Evolutionary conservation across 1,140 invertebrate species (phyloP), one percentile per base, ranked within the genome.

Genomic region (Drosophila novamexicana): DNA sequence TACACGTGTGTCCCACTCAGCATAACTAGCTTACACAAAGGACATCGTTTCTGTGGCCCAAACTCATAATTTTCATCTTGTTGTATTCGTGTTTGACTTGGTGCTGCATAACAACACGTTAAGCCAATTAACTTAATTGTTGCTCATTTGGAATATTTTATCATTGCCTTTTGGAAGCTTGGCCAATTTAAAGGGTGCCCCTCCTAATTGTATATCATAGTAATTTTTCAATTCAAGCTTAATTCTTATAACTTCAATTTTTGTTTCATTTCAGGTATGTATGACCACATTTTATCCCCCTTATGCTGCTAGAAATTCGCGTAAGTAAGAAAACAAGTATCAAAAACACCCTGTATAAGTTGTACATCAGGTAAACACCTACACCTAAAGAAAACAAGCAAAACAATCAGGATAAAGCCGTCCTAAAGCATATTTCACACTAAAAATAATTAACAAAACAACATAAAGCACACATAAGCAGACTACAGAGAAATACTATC

Each of bases 371-470:
- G 57, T 70, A 37, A 52, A 47, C 34, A 6, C 29, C 18, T n/a
- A 8, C 4, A 9, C 59, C 14, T 9, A 7, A 39, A n/a, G 39
- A 53, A 64, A 58, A 45, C 47, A 69, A 47, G 71, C 53, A 36
- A 63, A 74, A 52, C 71, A 75, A 77, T 75, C 71, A 69, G 54
- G 44, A 57, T 75, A 59, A 75, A 40, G 57, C n/a, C 69, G 45
- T 66, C 75, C 66, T 8, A 47, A 44, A 75, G 75, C 75, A 78
- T 75, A 75, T 65, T 78, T 78, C 75, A 78, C 75, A 78, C 75
- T 72, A 62, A 69, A 69, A 75, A 78, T 78, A 78, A 78, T 78
- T 78, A 78, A 66, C 59, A 58, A 75, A 64, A 70, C 42, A 75
- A 70, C 66, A 70, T 68, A 69, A 74, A 77, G 40, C 47, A 44